A percentile compares a stretch with the other conserved stretches of the same genome.
Conservation (phyloP, 2,113 vertebrate genomes). For the Pungitius pungitius region DNA sequence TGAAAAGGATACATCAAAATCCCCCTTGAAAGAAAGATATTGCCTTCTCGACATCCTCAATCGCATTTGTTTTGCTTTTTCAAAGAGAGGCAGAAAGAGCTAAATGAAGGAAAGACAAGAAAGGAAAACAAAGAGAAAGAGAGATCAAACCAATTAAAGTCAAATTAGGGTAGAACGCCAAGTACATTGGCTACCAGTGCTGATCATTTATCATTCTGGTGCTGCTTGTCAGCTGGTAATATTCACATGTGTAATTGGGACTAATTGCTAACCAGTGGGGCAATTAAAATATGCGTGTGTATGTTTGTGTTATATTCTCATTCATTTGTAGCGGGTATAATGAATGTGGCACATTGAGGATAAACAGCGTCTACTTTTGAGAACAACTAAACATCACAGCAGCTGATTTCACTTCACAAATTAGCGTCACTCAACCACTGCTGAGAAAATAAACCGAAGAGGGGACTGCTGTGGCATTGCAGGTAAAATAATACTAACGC, state of each 20-base stretch:
- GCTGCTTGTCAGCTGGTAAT: conserved; percentile 44
- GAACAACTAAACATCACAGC: conserved; percentile 25
- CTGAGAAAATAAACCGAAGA: conserved; percentile 22
- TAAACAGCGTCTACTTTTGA: conserved; percentile 28
- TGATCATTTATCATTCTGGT: conserved; percentile 55
- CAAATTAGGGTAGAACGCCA: conserved; percentile 48
- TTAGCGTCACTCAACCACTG: conserved; percentile 34
- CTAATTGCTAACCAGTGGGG: conserved; percentile 48
- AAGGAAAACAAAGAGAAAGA: conserved; percentile 27
- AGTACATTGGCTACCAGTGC: conserved; percentile 43
- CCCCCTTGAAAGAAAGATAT: background rate
- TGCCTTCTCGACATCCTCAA: background rate
- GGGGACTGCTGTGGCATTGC: conserved; percentile 16
- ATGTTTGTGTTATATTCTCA: conserved; percentile 13
- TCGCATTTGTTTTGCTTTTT: background rate
- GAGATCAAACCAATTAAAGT: conserved; percentile 50
- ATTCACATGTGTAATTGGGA: conserved; percentile 53
- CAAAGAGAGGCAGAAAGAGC: background rate
- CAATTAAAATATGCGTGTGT: conserved; percentile 12
- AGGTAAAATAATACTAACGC: conserved; percentile 10
- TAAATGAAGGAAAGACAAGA: background rate
- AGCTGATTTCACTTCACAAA: conserved; percentile 35
- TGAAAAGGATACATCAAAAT: background rate
- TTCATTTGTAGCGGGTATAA: conserved; percentile 29
- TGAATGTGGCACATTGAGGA: conserved; percentile 16